phyloP scores from a whole-genome alignment of 2,113 vertebrate genomes.

The Cinclus cinclus region DNA sequence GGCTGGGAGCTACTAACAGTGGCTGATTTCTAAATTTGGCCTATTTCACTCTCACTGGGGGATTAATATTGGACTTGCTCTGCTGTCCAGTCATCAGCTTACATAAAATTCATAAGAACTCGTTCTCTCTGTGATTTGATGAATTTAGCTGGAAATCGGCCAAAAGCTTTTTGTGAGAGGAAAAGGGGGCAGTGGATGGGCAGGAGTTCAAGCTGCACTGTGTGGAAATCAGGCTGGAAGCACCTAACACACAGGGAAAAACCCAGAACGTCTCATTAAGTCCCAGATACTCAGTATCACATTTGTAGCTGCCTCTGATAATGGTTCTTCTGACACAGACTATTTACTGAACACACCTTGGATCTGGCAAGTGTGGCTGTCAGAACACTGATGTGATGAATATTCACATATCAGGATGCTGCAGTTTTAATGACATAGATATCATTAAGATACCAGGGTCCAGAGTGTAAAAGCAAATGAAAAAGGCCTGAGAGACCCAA shows the following conservation, averaged over 20 bases:
- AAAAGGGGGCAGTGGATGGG: not conserved
- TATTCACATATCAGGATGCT: not conserved
- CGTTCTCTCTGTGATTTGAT: not conserved
- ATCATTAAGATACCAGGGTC: not conserved
- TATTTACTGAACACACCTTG: slow-evolving; percentile 16
- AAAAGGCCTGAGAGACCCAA: not conserved
- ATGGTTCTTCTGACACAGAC: not conserved
- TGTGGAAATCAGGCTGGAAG: not conserved
- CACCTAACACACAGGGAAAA: not conserved
- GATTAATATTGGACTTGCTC: not conserved
- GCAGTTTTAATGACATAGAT: not conserved
- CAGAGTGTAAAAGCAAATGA: not conserved
- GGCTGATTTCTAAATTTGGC: slow-evolving; percentile 51
- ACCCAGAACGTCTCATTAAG: not conserved
- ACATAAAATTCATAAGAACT: not conserved
- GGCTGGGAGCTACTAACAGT: slow-evolving; percentile 41
- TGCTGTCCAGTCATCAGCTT: not conserved
- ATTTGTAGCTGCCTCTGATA: not conserved
- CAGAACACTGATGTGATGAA: not conserved
- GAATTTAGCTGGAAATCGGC: not conserved
- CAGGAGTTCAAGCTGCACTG: not conserved
- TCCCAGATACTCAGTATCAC: not conserved
- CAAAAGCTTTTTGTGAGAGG: not conserved
- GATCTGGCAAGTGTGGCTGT: not conserved
- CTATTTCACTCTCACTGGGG: not conserved